phyloP scores from a whole-genome alignment of 2,888 invertebrate species.

The Cremastinae sp. region DNA sequence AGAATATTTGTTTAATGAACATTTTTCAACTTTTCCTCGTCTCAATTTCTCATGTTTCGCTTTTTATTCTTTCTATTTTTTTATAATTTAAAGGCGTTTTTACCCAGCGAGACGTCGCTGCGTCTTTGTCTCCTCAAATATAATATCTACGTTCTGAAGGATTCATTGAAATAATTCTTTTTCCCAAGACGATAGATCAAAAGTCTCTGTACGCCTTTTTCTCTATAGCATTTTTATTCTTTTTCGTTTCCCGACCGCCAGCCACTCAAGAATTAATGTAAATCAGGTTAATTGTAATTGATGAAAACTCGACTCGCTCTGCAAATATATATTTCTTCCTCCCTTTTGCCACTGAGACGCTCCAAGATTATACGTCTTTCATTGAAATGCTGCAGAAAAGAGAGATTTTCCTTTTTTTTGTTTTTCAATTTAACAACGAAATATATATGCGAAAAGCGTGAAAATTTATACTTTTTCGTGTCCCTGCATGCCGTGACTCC shows the following conservation, averaged over 20 bases:
- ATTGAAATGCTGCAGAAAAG: too few relatives aligned
- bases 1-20: too few relatives aligned
- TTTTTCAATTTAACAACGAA: too few relatives aligned
- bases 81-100: constrained; percentile 1
- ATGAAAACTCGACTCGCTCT: constrained; percentile 64
- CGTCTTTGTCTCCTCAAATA: constrained; percentile 26
- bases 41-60: neutral
- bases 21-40: neutral
- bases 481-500: neutral
- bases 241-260: neutral
- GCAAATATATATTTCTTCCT: constrained; percentile 74
- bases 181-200: constrained; percentile 28
- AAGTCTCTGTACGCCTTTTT: neutral
- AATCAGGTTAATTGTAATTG: constrained; percentile 77
- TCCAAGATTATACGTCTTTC: too few relatives aligned
- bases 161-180: constrained; percentile 75
- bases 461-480: too few relatives aligned
- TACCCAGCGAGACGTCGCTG: constrained; percentile 17
- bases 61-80: constrained; percentile 6
- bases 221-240: neutral
- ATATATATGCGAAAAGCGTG: too few relatives aligned
- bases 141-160: constrained; percentile 71
- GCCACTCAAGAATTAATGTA: constrained; percentile 61
- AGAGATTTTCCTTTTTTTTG: too few relatives aligned
- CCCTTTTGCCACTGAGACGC: constrained; percentile 39